These are phyloP conservation scores for Phrynocephalus forsythii DNA, from an alignment of 2,797 vertebrate genomes.

Conservation along the genomic window DNA sequence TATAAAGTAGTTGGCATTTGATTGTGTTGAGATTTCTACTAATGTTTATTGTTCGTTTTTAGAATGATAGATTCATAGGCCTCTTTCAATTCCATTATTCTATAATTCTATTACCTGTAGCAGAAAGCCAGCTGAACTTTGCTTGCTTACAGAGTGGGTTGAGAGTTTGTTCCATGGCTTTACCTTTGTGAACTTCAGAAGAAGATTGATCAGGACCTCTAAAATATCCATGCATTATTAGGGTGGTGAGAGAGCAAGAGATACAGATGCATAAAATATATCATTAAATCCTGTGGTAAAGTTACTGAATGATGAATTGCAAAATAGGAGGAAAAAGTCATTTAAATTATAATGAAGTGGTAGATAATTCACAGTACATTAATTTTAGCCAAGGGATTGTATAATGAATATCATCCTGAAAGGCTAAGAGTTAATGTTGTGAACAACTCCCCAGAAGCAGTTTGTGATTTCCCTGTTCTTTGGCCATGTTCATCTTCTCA, in stretches of 20 bases:
- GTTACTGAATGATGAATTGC: slow-evolving; percentile 69
- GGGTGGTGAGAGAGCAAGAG: background rate
- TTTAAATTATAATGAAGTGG: slow-evolving; percentile 77
- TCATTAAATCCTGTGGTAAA: slow-evolving; percentile 40
- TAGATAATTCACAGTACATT: slow-evolving; percentile 79
- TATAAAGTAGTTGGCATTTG: background rate
- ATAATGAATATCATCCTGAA: slow-evolving; percentile 76
- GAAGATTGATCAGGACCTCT: slow-evolving; percentile 6
- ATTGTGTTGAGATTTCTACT: slow-evolving; percentile 13
- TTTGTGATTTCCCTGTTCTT: slow-evolving; percentile 69
- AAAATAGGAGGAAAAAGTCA: slow-evolving; percentile 67
- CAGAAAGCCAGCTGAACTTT: slow-evolving; percentile 33
- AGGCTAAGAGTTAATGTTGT: slow-evolving; percentile 78
- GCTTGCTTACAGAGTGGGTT: slow-evolving; percentile 12
- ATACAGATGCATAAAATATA: slow-evolving; percentile 33
- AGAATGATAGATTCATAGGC: slow-evolving; percentile 25
- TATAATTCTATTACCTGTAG: background rate
- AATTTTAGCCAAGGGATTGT: slow-evolving; percentile 76
- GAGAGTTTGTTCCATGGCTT: background rate
- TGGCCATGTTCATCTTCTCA: slow-evolving; percentile 54
- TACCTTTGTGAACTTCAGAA: slow-evolving; percentile 3
- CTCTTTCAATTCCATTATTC: slow-evolving; percentile 16
- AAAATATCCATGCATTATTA: slow-evolving; percentile 13
- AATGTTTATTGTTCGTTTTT: slow-evolving; percentile 43
- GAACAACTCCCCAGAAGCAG: slow-evolving; percentile 70